A percentile compares a stretch with the other conserved stretches of the same genome.
These are phyloP conservation scores for Netelia melanura DNA, from an alignment of 2,888 invertebrate species.

Conservation along the genomic window DNA sequence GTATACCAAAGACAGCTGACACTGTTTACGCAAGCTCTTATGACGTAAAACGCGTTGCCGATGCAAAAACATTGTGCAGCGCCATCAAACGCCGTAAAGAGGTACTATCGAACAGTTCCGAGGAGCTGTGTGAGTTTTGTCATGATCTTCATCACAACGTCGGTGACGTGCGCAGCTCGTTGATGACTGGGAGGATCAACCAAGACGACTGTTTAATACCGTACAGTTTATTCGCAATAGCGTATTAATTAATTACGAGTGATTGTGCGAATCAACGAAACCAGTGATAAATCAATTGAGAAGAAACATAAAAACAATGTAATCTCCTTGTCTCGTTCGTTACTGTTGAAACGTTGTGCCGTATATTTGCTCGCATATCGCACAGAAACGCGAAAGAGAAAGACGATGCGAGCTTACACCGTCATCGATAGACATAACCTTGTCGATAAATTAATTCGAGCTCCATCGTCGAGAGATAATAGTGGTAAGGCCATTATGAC, in stretches of 20 bases:
- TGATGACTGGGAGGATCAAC: conserved; percentile 23
- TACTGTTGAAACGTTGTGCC: background rate
- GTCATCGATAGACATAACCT: conserved; percentile 20
- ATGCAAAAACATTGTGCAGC: background rate
- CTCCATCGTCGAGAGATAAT: conserved; percentile 24
- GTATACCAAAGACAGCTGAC: conserved; percentile 48
- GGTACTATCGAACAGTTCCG: background rate
- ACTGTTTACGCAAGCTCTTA: conserved; percentile 1
- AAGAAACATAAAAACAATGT: background rate
- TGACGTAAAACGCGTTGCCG: background rate
- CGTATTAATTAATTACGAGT: background rate
- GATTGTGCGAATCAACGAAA: background rate
- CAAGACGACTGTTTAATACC: background rate
- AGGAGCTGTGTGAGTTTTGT: conserved; percentile 1
- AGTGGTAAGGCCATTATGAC: conserved; percentile 31
- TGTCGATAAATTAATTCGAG: conserved; percentile 21
- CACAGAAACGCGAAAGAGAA: background rate
- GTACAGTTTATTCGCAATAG: background rate
- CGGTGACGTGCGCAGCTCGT: conserved; percentile 36
- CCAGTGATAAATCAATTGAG: background rate
- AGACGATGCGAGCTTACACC: conserved; percentile 42
- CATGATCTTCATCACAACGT: conserved; percentile 3
- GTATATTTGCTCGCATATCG: background rate
- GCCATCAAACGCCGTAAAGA: background rate
- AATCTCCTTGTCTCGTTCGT: conserved; percentile 1